Evolutionary conservation across 2,888 invertebrate species (phyloP), one percentile per base, ranked within the genome.

Genomic region (Aphodius granarius): DNA sequence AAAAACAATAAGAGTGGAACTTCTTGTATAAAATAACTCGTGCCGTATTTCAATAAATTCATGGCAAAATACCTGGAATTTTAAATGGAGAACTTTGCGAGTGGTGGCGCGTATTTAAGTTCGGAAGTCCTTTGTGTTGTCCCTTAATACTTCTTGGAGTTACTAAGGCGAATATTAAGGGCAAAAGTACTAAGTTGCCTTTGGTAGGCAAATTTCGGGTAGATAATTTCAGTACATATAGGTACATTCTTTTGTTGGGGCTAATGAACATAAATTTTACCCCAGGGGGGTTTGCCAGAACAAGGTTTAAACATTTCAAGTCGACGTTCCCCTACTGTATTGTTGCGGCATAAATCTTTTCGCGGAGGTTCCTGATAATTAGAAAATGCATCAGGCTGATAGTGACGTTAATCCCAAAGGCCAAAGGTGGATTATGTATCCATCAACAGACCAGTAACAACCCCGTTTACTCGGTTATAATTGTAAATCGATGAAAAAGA

Each of bases 341-440:
- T 76, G 76, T 75, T 78, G 63, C 75, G 63, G 74, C 76, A 80
- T 81, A 81, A 80, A 81, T 81, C 79, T 81, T 43, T 43, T 77
- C 72, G 70, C 72, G 73, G 77, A 62, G 76, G 78, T 79, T 79
- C 78, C 76, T 81, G 75, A 76, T 81, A 81, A 82, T 81, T 81
- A 81, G 81, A 82, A 81, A 82, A 81, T 82, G 81, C 80, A 81
- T 82, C 81, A 81, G 78, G 79, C 79, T 81, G 80, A 81, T 81
- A 81, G 81, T 80, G 79, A 79, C 78, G 65, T 70, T 79, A 79
- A 78, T 79, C 79, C 77, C 79, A 71, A 9, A 76, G 76, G 76
- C 77, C 76, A 76, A 75, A 78, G 78, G 70, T 78, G 77, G 77
- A 78, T 78, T 78, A 77, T 78, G 75, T 78, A 78, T 78, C 63